Evolutionary conservation across 2,797 vertebrate genomes (phyloP).

Genomic region (Cottoperca gobio): DNA sequence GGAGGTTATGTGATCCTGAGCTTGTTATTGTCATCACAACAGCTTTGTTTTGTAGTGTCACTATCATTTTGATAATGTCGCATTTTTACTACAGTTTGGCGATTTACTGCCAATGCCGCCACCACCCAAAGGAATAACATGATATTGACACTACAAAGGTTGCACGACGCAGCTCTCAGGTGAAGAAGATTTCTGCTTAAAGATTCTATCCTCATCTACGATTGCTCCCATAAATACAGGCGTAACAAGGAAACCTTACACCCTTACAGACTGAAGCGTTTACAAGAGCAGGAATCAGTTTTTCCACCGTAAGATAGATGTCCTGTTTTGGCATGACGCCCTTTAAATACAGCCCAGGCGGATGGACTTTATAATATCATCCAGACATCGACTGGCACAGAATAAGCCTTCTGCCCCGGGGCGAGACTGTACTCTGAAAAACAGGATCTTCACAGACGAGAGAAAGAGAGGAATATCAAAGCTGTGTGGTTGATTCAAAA

Average conservation of each 20-base stretch:
- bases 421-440: conserved; percentile 43
- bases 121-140: no score
- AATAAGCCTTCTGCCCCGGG: conserved; percentile 31
- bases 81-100: no score
- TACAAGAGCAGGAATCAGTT: conserved; percentile 33
- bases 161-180: not conserved
- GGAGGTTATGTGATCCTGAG: no score
- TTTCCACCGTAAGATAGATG: conserved; percentile 24
- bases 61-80: no score
- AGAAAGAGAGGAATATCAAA: conserved; percentile 66
- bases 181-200: not conserved
- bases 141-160: no score
- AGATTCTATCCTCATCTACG: not conserved
- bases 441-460: conserved; percentile 72
- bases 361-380: conserved; percentile 37
- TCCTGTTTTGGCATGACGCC: conserved; percentile 35
- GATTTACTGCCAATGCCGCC: no score
- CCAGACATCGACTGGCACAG: conserved; percentile 45
- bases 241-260: conserved; percentile 6
- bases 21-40: no score
- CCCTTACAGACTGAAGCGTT: conserved; percentile 8
- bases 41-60: no score
- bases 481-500: conserved; percentile 61
- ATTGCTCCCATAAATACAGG: not conserved
- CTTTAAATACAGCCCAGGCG: conserved; percentile 7